Base-by-base conservation (phyloP, 2,888 invertebrate genomes). In the Pyrgus malvae region DNA sequence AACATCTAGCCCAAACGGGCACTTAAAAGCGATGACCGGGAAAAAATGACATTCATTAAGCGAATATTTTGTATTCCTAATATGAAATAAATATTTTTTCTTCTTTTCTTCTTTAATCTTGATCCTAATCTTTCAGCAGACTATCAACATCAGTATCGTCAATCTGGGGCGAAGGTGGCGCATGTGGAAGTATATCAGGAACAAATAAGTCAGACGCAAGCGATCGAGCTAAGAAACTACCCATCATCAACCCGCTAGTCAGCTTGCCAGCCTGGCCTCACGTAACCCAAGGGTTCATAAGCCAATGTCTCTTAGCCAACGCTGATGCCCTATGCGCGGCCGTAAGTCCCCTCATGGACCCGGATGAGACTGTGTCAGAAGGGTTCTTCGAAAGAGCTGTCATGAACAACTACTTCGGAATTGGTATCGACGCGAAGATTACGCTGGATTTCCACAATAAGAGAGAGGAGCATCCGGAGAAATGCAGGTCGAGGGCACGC, bases 351-450 rank as follows among this genome's bases (percentile, higher is more conserved):
- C 87, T 98, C 8, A 97, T 98, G 95, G 98, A 98, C 76, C 96
- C 96, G 0, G 97, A 97, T 71, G 96, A 97, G 72, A 95, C 96
- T 0, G 89, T 96, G 1, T 87, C 96, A 74, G 97, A 97, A 88
- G 97, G 97, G 0, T 96, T 95, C 80, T 95, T 95, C 69, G 99
- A 99, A 83, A 94, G 95, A 65, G 97, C 97, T 70, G 98, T 98
- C 1, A 99, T 99, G 99, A 99, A 99, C 84, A 99, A 99, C 79
- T 99, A 99, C 78, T 99, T 99, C 77, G 99, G 99, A 0, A 99
- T 99, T 70, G 99, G 99, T 0, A 96, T 99, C 60, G 99, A 99
- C 86, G 99, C 99, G 0, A 99, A 99, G 85, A 98, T 99, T 50
- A 96, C 98, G 0, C 87, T 99, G 38, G 99, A 99, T 77, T 99